Evolutionary conservation across 2,113 vertebrate species (phyloP).

Genomic region (Aspidoscelis tigris): DNA sequence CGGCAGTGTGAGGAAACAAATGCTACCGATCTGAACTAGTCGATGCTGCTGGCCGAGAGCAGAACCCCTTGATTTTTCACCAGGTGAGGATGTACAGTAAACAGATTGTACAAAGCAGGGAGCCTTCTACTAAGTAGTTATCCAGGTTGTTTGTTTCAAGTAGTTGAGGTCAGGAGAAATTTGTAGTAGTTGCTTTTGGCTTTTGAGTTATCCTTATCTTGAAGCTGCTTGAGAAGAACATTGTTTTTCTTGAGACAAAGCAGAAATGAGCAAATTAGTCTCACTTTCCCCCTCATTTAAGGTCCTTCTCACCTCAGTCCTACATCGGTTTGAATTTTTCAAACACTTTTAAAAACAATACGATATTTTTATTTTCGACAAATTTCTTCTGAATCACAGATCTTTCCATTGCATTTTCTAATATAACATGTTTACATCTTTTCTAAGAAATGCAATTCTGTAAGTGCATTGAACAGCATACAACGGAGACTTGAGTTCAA

Average conservation of each 20-base stretch:
- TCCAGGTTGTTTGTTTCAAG: not conserved
- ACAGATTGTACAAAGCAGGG: not conserved
- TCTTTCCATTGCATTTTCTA: too few relatives aligned
- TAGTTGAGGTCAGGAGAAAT: not conserved
- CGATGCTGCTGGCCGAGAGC: conserved; percentile 7
- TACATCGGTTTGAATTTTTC: too few relatives aligned
- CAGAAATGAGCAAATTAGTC: too few relatives aligned
- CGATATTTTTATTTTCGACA: too few relatives aligned
- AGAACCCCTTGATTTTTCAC: not conserved
- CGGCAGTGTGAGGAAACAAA: not conserved
- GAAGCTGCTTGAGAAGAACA: not conserved
- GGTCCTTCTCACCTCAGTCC: too few relatives aligned
- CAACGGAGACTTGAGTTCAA: too few relatives aligned
- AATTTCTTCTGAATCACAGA: too few relatives aligned
- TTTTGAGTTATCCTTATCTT: not conserved
- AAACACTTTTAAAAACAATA: too few relatives aligned
- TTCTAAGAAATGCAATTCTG: too few relatives aligned
- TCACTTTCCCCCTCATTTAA: too few relatives aligned
- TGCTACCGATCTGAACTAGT: accelerated
- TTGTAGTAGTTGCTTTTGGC: not conserved
- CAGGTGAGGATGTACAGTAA: not conserved
- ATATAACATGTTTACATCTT: too few relatives aligned
- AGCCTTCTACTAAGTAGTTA: not conserved
- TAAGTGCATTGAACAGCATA: too few relatives aligned
- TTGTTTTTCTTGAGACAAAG: not conserved